phyloP scores from a whole-genome alignment of 2,113 vertebrate species.

The Holacanthus passer region DNA sequence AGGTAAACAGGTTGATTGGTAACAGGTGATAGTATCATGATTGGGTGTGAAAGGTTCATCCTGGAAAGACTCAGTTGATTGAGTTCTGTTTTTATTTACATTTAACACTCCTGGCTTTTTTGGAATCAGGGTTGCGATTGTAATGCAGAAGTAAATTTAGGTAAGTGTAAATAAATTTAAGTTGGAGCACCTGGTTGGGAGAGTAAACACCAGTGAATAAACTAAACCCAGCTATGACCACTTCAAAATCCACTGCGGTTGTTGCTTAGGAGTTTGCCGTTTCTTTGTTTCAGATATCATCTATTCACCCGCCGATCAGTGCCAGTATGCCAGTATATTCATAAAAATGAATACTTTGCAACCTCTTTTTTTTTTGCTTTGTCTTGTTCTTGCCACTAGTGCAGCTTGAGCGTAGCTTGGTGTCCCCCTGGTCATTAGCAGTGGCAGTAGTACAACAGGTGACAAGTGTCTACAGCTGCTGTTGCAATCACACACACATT shows the following conservation, averaged over 20 bases:
- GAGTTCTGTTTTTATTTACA: too few species aligned
- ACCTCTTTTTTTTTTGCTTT: not conserved
- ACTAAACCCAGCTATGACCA: too few species aligned
- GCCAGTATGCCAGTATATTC: not conserved
- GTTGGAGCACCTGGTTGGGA: not conserved
- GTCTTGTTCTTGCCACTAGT: not conserved
- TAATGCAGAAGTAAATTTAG: not conserved
- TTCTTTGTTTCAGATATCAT: not conserved
- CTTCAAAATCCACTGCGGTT: not conserved
- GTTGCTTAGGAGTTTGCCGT: too few species aligned
- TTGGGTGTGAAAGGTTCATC: too few species aligned
- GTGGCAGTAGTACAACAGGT: not conserved
- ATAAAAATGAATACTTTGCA: not conserved
- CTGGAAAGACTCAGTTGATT: too few species aligned
- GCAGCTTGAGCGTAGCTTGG: not conserved
- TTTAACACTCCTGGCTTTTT: too few species aligned
- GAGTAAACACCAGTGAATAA: not conserved
- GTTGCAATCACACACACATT: not conserved
- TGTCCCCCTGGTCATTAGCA: not conserved
- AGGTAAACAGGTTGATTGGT: too few species aligned
- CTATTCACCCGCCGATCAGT: too few species aligned
- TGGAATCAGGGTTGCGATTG: too few species aligned
- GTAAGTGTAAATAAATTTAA: too few species aligned
- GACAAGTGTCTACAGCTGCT: not conserved
- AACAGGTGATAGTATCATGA: too few species aligned